Percentiles rank a stretch among this genome's conserved stretches.
phyloP scores from a whole-genome alignment of 2,113 vertebrate genomes.

The Channa maculata region DNA sequence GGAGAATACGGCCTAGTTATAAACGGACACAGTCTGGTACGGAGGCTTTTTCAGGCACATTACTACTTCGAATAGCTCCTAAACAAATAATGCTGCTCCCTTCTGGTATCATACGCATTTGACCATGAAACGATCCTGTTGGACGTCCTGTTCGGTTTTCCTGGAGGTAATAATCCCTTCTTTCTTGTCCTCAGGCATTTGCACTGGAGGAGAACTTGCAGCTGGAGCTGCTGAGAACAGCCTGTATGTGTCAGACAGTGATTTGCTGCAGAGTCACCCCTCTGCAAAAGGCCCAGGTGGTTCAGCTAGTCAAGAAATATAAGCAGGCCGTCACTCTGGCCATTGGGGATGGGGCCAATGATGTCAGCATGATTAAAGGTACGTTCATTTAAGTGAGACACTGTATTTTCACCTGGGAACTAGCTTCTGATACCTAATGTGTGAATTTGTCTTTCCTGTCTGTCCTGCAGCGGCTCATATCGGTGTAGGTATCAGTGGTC shows the following conservation, averaged over 20 bases:
- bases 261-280: constrained; percentile 97
- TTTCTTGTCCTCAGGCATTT: constrained; percentile 81
- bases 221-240: constrained; percentile 88
- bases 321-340: constrained; percentile 93
- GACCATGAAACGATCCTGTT: not conserved
- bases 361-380: constrained; percentile 98
- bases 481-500: constrained; percentile 93
- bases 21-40: constrained; percentile 93
- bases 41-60: constrained; percentile 7
- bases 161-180: too few species aligned
- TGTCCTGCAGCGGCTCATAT: constrained; percentile 90
- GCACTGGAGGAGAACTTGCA: constrained; percentile 88
- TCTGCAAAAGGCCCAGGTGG: constrained; percentile 96
- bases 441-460: not conserved
- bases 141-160: not conserved
- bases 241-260: constrained; percentile 92
- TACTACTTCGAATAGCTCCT: not conserved
- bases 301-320: constrained; percentile 94
- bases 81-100: not conserved
- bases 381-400: not conserved
- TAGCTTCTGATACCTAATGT: not conserved
- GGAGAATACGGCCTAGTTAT: constrained; percentile 91
- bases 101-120: not conserved
- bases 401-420: not conserved
- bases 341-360: constrained; percentile 95